phyloP scores from a whole-genome alignment of 2,113 vertebrate genomes.

The Porphyrio hochstetteri region DNA sequence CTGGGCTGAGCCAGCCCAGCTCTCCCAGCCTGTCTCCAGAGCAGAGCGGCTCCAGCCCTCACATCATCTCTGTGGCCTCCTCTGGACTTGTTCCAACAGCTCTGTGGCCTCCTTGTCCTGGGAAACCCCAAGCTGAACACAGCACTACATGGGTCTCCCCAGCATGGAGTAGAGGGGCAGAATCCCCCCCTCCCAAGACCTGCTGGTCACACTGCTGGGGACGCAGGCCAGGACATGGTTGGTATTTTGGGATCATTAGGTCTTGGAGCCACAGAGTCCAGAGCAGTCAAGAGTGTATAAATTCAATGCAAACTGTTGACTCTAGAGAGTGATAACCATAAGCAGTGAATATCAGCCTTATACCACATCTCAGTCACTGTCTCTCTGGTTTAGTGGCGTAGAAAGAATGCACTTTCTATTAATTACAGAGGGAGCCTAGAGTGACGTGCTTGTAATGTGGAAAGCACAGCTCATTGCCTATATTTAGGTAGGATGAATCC shows the following conservation, averaged over 20 bases:
- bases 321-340: not conserved
- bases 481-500: constrained; percentile 47
- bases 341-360: not conserved
- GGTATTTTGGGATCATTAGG: not conserved
- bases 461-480: constrained; percentile 38
- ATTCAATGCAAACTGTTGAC: not conserved
- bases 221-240: accelerated
- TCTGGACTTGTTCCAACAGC: accelerated
- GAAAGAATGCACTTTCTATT: not conserved
- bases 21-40: not conserved
- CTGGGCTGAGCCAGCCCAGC: not conserved
- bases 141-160: accelerated
- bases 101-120: accelerated
- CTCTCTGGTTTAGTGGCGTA: not conserved
- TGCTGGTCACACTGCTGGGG: not conserved
- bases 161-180: not conserved
- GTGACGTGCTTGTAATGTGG: not conserved
- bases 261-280: not conserved
- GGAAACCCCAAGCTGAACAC: accelerated
- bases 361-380: not conserved
- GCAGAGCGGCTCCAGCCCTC: not conserved
- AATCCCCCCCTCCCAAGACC: not conserved
- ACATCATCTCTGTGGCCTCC: accelerated
- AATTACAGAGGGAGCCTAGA: not conserved
- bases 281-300: not conserved